These are phyloP conservation scores for Xylophagus ater DNA, from an alignment of 2,888 invertebrate genomes.

Conservation along the genomic window DNA sequence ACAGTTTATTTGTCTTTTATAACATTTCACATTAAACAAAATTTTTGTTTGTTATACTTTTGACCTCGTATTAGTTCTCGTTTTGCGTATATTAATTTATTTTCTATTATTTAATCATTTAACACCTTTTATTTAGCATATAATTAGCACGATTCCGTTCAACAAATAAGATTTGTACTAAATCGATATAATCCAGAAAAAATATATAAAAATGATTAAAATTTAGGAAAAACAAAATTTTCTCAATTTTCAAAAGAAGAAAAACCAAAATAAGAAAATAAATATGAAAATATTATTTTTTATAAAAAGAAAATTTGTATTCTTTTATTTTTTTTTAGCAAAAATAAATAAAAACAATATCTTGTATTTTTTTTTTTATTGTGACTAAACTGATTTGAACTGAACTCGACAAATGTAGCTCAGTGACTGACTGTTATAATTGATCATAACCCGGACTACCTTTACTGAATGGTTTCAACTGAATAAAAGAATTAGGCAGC, in stretches of 20 bases:
- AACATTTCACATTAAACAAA: no score
- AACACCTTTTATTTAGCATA: no score
- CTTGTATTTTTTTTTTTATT: background rate
- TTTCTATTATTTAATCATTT: no score
- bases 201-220: no score
- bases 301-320: background rate
- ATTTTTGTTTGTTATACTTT: no score
- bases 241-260: background rate
- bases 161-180: no score
- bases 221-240: background rate
- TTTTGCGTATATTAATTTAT: no score
- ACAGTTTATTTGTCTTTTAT: no score
- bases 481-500: no score
- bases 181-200: no score
- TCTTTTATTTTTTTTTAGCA: constrained; percentile 10
- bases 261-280: constrained; percentile 2
- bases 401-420: constrained; percentile 22
- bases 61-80: no score
- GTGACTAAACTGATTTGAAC: constrained; percentile 2
- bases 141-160: no score
- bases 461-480: constrained; percentile 11
- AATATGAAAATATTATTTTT: background rate
- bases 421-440: constrained; percentile 23
- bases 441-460: constrained; percentile 21
- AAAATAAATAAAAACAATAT: constrained; percentile 12